Evolutionary conservation across 1,140 invertebrate species (phyloP).

Genomic region (Drosophila sproati): DNA sequence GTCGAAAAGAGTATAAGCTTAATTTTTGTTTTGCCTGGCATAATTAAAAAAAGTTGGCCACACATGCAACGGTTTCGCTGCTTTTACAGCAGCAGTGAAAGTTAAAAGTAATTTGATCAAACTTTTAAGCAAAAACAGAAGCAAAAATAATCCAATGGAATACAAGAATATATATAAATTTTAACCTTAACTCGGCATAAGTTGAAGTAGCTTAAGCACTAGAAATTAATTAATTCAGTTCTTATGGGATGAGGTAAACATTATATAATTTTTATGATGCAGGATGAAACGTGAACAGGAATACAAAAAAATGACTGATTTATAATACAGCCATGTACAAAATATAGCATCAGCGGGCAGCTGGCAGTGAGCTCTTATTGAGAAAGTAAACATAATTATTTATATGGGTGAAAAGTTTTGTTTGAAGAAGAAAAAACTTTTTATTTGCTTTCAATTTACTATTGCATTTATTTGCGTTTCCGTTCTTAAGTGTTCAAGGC

Average conservation of each 20-base stretch:
- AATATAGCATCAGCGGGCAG: too few relatives aligned
- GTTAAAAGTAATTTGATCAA: conserved; percentile 27
- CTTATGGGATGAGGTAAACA: background rate
- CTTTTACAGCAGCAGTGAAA: background rate
- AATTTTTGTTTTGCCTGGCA: conserved; percentile 52
- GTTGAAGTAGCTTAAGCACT: background rate
- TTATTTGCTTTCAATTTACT: too few relatives aligned
- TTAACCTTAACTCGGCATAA: background rate
- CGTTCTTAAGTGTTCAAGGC: too few relatives aligned
- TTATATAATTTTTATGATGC: too few relatives aligned
- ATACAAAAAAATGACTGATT: background rate
- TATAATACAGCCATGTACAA: too few relatives aligned
- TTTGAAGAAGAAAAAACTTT: too few relatives aligned
- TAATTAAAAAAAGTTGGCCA: conserved; percentile 66
- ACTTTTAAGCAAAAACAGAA: conserved; percentile 5
- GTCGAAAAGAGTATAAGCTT: conserved; percentile 45
- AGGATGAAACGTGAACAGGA: background rate
- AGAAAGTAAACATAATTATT: too few relatives aligned
- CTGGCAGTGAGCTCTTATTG: too few relatives aligned
- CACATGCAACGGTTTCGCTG: conserved; percentile 35
- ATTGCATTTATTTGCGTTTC: too few relatives aligned
- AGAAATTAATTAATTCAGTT: background rate
- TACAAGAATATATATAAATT: background rate
- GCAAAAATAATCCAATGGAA: background rate
- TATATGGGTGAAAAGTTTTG: too few relatives aligned